phyloP scores from a whole-genome alignment of 2,888 invertebrate species.

The Microctonus hyperodae region DNA sequence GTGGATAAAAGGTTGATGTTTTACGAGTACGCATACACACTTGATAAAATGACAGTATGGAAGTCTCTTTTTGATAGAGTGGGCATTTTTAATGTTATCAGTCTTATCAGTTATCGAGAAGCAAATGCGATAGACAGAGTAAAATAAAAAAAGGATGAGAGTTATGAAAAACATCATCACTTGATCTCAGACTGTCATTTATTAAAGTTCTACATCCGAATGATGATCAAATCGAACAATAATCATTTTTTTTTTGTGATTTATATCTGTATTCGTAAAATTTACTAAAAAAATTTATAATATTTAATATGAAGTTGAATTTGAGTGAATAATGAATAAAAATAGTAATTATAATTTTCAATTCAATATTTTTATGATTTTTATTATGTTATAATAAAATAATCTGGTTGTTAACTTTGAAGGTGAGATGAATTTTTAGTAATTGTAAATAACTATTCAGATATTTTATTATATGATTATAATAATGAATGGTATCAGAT shows the following conservation, averaged over 20 bases:
- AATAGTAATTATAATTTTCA: too few species aligned
- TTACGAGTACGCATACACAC: neutral
- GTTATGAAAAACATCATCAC: neutral
- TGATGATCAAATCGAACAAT: neutral
- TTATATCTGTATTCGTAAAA: neutral
- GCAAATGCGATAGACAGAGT: neutral
- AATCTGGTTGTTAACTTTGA: too few species aligned
- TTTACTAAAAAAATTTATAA: neutral
- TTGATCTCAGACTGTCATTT: neutral
- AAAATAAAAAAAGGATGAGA: neutral
- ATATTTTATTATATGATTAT: too few species aligned
- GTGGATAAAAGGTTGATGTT: conserved; percentile 2
- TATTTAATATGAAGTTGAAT: neutral
- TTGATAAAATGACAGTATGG: conserved; percentile 9
- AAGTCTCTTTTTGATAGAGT: conserved; percentile 1
- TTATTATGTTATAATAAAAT: too few species aligned
- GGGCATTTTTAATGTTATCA: conserved; percentile 8
- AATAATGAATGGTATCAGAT: too few species aligned
- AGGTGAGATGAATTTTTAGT: too few species aligned
- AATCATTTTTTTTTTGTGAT: neutral
- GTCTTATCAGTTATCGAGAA: conserved; percentile 12
- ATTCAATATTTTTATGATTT: too few species aligned
- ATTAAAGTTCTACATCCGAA: neutral
- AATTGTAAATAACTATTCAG: too few species aligned
- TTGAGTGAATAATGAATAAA: neutral